Percentiles rank a stretch among this genome's conserved stretches.
Conservation (phyloP, 2,797 vertebrate species). For the Pampus argenteus region DNA sequence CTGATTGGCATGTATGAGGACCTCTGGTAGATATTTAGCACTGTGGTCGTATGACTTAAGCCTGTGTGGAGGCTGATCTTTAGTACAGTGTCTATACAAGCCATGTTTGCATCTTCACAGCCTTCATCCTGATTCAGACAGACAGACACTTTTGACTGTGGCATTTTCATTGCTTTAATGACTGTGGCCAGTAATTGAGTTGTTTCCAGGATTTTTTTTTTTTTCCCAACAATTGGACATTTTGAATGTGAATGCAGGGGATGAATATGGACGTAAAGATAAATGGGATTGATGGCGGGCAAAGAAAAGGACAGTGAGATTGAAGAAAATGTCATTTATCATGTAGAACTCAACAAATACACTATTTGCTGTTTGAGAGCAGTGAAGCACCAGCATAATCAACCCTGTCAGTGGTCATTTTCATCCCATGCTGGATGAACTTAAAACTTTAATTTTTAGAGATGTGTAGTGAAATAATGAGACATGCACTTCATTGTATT, state of each 20-base stretch:
- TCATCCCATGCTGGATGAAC: slow-evolving; percentile 62
- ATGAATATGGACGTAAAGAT: slow-evolving; percentile 39
- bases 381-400: slow-evolving; percentile 54
- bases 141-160: slow-evolving; percentile 62
- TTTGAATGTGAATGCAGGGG: slow-evolving; percentile 48
- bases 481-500: slow-evolving; percentile 50
- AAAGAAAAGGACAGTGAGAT: slow-evolving; percentile 45
- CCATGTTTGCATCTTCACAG: slow-evolving; percentile 25
- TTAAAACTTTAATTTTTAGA: slow-evolving; percentile 68
- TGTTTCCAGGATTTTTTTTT: slow-evolving; percentile 55
- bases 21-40: slow-evolving; percentile 4
- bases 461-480: slow-evolving; percentile 71
- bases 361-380: slow-evolving; percentile 51
- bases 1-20: neutral
- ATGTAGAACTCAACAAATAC: slow-evolving; percentile 53
- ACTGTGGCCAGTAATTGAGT: slow-evolving; percentile 62
- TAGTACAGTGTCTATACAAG: slow-evolving; percentile 21
- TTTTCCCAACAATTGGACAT: slow-evolving; percentile 65
- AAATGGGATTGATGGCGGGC: slow-evolving; percentile 58
- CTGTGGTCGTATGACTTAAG: slow-evolving; percentile 6
- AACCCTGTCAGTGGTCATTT: slow-evolving; percentile 46
- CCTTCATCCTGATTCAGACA: slow-evolving; percentile 52
- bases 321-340: slow-evolving; percentile 59
- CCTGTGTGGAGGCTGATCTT: slow-evolving; percentile 7
- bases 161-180: slow-evolving; percentile 68